Conservation (phyloP, 1,140 invertebrate species). For the Gryon sp. region DNA sequence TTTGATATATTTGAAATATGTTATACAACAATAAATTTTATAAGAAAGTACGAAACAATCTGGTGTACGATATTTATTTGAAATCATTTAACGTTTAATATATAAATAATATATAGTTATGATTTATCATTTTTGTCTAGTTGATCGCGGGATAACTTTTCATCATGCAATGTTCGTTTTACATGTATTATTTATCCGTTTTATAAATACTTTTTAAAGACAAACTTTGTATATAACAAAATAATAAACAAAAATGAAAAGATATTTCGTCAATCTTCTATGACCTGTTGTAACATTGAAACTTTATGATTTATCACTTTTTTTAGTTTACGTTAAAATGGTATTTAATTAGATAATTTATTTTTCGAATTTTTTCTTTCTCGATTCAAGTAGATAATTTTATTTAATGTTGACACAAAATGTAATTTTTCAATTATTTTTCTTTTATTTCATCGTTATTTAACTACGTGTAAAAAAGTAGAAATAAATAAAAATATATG, state of each 20-base stretch:
- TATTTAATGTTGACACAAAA: no score
- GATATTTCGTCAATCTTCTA: neutral
- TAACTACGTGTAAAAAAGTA: no score
- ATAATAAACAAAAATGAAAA: conserved; percentile 26
- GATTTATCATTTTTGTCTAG: conserved; percentile 8
- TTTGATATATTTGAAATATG: conserved; percentile 55
- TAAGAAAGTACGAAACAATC: conserved; percentile 54
- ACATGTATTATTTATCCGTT: conserved; percentile 20
- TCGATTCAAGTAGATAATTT: no score
- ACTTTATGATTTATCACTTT: no score
- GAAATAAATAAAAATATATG: no score
- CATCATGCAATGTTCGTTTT: conserved; percentile 10
- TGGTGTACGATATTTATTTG: conserved; percentile 51
- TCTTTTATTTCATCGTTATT: no score
- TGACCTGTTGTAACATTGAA: neutral
- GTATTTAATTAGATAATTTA: no score
- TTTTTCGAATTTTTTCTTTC: no score
- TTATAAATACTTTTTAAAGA: conserved; percentile 38
- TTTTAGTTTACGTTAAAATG: neutral
- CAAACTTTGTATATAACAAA: conserved; percentile 40
- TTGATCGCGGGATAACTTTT: conserved; percentile 1
- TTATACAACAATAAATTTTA: conserved; percentile 63
- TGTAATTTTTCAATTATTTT: no score
- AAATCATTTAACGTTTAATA: conserved; percentile 30
- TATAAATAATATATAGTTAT: no score